These are phyloP conservation scores for Dipodomys merriami DNA, from an alignment of 2,113 vertebrate genomes.

Conservation along the genomic window DNA sequence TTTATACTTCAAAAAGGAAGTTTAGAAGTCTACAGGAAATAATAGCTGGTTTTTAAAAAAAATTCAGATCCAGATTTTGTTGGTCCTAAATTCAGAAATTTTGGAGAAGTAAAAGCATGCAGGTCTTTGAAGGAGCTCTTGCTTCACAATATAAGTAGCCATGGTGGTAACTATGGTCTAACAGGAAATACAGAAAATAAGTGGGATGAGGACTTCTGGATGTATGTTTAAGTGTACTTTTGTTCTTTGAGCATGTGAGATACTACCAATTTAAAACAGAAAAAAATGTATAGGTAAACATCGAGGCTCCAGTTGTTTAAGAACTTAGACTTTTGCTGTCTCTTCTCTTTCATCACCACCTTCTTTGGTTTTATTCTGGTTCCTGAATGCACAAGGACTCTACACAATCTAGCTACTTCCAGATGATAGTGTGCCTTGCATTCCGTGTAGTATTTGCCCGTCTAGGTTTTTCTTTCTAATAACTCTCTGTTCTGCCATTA, in stretches of 20 bases:
- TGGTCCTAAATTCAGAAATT: slow-evolving; percentile 19
- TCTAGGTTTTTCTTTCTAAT: neutral
- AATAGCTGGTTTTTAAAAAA: slow-evolving; percentile 20
- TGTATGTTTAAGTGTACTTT: slow-evolving; percentile 23
- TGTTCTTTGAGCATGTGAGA: neutral
- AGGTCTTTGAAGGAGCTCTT: neutral
- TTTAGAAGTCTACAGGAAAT: slow-evolving; percentile 11
- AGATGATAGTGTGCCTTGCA: neutral
- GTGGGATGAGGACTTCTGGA: neutral
- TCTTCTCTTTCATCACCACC: neutral
- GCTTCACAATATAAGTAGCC: neutral
- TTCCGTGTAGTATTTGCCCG: neutral
- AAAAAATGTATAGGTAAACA: slow-evolving; percentile 13
- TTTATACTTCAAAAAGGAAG: slow-evolving; percentile 32
- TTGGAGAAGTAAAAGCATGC: neutral
- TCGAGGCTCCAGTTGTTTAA: neutral
- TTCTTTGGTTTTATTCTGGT: slow-evolving; percentile 4
- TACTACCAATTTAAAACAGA: slow-evolving; percentile 40
- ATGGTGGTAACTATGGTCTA: neutral
- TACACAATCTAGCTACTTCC: neutral
- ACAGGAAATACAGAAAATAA: neutral
- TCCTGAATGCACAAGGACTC: neutral
- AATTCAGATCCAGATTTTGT: slow-evolving; percentile 21
- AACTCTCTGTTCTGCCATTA: neutral
- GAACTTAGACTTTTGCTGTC: neutral